Conservation (phyloP, 2,113 vertebrate genomes). For the Prunella fulvescens region DNA sequence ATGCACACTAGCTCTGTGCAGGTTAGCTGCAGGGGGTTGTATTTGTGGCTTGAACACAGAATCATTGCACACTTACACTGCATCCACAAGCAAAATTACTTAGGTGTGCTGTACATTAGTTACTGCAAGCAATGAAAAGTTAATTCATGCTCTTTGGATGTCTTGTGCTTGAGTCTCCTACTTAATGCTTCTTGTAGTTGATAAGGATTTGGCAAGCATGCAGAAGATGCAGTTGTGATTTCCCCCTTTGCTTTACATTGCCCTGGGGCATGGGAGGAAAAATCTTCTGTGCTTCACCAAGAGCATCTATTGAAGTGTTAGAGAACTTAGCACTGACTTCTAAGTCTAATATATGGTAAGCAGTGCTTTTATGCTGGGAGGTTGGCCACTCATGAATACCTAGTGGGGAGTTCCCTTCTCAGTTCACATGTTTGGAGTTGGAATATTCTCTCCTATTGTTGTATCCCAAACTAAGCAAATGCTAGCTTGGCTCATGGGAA, state of each 20-base stretch:
- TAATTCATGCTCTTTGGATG: not conserved
- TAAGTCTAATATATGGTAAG: not conserved
- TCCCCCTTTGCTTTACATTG: not conserved
- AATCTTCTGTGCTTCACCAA: not conserved
- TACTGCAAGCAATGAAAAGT: not conserved
- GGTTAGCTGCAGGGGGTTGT: not conserved
- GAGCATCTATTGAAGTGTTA: not conserved
- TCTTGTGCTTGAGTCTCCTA: not conserved
- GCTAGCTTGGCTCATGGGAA: not conserved
- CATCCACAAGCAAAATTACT: not conserved
- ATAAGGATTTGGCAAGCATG: not conserved
- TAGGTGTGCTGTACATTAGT: not conserved
- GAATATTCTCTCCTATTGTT: not conserved
- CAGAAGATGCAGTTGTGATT: not conserved
- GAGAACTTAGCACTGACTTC: not conserved
- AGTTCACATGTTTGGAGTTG: not conserved
- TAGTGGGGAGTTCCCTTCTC: not conserved
- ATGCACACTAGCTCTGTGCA: not conserved
- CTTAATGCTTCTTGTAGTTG: not conserved
- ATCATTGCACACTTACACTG: rapidly evolving
- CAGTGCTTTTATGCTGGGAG: not conserved
- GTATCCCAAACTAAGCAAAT: not conserved
- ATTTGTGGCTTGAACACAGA: not conserved
- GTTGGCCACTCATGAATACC: rapidly evolving
- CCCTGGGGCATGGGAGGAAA: not conserved